Evolutionary conservation across 2,797 vertebrate species (phyloP).

Genomic region (Pantherophis vulpinus): DNA sequence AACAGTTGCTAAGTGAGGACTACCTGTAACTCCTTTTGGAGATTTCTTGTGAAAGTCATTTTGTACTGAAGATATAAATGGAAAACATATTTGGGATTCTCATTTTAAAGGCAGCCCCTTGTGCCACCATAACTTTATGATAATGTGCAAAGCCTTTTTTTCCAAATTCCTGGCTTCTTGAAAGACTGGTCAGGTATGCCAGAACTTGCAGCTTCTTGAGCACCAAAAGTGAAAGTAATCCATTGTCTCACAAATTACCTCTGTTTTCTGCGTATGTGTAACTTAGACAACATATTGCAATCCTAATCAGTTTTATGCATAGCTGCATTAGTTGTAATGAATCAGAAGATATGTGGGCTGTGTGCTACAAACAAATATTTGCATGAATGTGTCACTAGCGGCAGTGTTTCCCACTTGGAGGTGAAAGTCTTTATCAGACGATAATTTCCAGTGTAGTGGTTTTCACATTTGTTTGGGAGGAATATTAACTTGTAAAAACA

Average conservation of each 20-base stretch:
- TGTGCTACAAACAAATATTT: not conserved
- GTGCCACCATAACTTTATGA: not conserved
- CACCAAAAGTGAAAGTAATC: not conserved
- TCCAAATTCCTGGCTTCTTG: not conserved
- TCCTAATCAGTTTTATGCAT: not conserved
- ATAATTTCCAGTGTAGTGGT: not conserved
- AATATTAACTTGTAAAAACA: not conserved
- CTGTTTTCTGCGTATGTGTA: not conserved
- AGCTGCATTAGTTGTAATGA: not conserved
- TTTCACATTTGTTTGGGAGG: not conserved
- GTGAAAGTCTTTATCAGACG: not conserved
- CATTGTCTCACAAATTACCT: not conserved
- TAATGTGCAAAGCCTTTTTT: not conserved
- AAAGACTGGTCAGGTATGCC: not conserved
- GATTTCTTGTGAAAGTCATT: not conserved
- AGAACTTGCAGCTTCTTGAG: not conserved
- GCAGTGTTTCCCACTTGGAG: not conserved
- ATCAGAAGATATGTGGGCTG: not conserved
- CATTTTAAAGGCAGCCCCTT: not conserved
- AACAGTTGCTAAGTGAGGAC: too few species aligned
- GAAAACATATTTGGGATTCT: not conserved
- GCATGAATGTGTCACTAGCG: not conserved
- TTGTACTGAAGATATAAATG: not conserved
- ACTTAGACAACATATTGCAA: not conserved
- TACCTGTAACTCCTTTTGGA: too few species aligned